A percentile compares a stretch with the other conserved stretches of the same genome.
phyloP scores from a whole-genome alignment of 2,797 vertebrate genomes.

The Smutsia gigantea region DNA sequence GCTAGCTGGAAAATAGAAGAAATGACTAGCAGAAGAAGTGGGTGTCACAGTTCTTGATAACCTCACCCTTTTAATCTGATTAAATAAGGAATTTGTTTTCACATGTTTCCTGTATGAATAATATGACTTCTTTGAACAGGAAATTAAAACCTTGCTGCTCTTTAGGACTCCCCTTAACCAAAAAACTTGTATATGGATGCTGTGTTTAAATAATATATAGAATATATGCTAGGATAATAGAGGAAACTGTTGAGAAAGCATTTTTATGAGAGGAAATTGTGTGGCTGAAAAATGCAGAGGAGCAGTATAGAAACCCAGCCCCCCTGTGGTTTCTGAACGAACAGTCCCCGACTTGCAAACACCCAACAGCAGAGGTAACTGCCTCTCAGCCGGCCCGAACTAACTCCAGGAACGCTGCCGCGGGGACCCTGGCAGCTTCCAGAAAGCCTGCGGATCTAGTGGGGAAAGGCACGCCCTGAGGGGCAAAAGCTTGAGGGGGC shows the following conservation, averaged over 20 bases:
- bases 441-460: background rate
- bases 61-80: conserved; percentile 56
- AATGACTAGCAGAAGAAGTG: background rate
- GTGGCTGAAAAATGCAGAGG: background rate
- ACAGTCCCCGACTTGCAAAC: background rate
- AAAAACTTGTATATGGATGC: background rate
- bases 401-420: background rate
- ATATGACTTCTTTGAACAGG: conserved; percentile 40
- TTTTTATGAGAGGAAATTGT: background rate
- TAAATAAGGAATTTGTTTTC: conserved; percentile 54
- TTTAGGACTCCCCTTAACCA: background rate
- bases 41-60: background rate
- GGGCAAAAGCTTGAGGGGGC: background rate
- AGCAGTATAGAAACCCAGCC: background rate
- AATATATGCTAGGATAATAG: background rate
- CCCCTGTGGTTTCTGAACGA: background rate
- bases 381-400: background rate
- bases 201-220: background rate
- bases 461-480: background rate
- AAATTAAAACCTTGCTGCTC: conserved; percentile 45
- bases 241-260: background rate
- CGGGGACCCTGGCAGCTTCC: background rate
- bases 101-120: conserved; percentile 50
- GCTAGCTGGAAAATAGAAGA: background rate
- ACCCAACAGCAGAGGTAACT: background rate